Evolutionary conservation across 2,888 invertebrate species (phyloP), one percentile per base, ranked within the genome.

Genomic region (Argyresthia goedartella): DNA sequence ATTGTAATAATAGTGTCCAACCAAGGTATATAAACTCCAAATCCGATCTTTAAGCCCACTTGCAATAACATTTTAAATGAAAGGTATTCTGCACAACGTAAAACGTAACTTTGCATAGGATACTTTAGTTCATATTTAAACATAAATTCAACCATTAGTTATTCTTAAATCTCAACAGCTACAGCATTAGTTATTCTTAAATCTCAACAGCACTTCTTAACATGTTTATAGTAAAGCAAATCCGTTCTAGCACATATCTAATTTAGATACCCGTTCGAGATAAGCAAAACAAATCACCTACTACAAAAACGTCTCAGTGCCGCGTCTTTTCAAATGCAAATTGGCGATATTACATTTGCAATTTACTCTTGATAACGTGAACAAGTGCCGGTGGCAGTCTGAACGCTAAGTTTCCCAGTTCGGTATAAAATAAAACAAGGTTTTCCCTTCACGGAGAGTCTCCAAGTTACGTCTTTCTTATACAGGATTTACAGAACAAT

Each of bases 301-400:
- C 64, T 66, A 74, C 69, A 74, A 77, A 77, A 76, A 76, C 73
- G 55, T 66, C 68, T 73, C 71, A 71, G 71, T 76, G 74, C 71
- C 68, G 72, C 77, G 73, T 71, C 79, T 36, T 85, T 84, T 84
- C 73, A 76, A 69, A 86, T 84, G 85, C 82, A 84, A 85, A 86
- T 25, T 85, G 65, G 74, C 71, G 77, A 79, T 81, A 81, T 85
- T 81, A 81, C 81, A 82, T 85, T 82, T 81, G 81, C 81, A 81
- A 80, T 85, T 82, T 81, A 76, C 75, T 76, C 71, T 71, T 69
- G 77, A 79, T 78, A 78, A 74, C 44, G 51, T 69, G 67, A 25
- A 25, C 25, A 25, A 25, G 6, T 25, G 25, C 25, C 2, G 6
- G 25, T 6, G 25, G 25, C 25, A 25, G 25, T 25, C 25, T 25